Base-by-base conservation (phyloP, 2,797 vertebrate genomes). In the Pogoniulus pusillus region DNA sequence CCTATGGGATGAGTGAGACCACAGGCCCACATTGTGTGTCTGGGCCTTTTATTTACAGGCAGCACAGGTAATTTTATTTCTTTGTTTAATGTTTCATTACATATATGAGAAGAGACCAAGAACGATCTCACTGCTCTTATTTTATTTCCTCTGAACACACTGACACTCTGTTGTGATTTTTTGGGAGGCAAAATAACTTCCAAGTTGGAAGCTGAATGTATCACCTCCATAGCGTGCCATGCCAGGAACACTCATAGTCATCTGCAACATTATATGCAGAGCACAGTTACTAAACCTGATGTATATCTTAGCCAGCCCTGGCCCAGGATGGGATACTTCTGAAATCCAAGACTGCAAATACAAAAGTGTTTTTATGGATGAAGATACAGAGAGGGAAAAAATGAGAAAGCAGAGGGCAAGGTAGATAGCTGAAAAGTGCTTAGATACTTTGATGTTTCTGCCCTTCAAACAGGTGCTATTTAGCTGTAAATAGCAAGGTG, bases 1-100 rank as follows among this genome's bases (percentile, higher is more conserved):
- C 97, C 16, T 99, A 99, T 4, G 98, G 98, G 41, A 98, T 99
- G 98, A 99, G 98, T 4, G 98, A 99, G 96, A 98, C 98, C 86
- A 97, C 98, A 5, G 98, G 98, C n/a, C 98, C 98, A 20, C 98
- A 98, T 72, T 98, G 98, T 90, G 98, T 99, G 51, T 98, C 98
- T 73, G 97, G 97, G 66, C 98, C 98, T 3, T 87, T 91, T 19
- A 95, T 95, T 82, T 98, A 98, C 96, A 98, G 96, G 85, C 97
- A 96, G 11, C 93, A 96, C 87, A 99, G 98, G 98, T 98, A 93
- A 95, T 62, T 74, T 34, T 34, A 7, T 15, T 15, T 24, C 43
- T 43, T 51, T 51, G 11, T 49, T 49, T 49, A 49, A 22, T 24
- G 4, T 60, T 84, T 73, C 4, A 18, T 74, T 60, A 4, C 75